A percentile compares a stretch with the other conserved stretches of the same genome.
Conservation (phyloP, 2,888 invertebrate genomes). For the Standfussiana lucernea region DNA sequence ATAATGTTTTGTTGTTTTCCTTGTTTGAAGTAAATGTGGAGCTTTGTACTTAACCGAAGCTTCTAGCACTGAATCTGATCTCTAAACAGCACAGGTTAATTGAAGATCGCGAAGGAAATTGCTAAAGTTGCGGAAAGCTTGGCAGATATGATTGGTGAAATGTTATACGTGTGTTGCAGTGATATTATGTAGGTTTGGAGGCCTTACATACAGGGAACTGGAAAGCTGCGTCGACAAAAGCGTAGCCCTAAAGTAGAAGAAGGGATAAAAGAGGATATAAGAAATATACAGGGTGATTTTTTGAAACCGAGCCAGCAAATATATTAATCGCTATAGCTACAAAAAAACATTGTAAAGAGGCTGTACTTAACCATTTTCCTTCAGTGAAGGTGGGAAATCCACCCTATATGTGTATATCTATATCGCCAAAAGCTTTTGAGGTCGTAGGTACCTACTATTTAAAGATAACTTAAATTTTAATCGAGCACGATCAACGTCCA, state of each 20-base stretch:
- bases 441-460: neutral
- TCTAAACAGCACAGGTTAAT: neutral
- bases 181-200: neutral
- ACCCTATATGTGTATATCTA: neutral
- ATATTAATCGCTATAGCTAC: neutral
- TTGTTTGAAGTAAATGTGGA: slow-evolving; percentile 27
- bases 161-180: neutral
- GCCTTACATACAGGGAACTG: neutral
- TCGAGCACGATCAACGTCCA: slow-evolving; percentile 3
- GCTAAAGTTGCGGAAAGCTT: neutral
- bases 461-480: neutral
- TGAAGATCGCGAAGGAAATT: neutral
- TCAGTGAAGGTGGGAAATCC: neutral
- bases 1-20: slow-evolving; percentile 62
- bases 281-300: neutral
- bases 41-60: neutral
- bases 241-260: neutral
- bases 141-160: neutral
- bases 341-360: neutral
- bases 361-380: neutral
- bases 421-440: neutral
- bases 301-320: neutral
- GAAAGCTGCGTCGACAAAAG: neutral
- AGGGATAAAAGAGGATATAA: no score
- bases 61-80: neutral